These are phyloP conservation scores for Monopterus albus DNA, from an alignment of 2,113 vertebrate genomes.

Conservation along the genomic window DNA sequence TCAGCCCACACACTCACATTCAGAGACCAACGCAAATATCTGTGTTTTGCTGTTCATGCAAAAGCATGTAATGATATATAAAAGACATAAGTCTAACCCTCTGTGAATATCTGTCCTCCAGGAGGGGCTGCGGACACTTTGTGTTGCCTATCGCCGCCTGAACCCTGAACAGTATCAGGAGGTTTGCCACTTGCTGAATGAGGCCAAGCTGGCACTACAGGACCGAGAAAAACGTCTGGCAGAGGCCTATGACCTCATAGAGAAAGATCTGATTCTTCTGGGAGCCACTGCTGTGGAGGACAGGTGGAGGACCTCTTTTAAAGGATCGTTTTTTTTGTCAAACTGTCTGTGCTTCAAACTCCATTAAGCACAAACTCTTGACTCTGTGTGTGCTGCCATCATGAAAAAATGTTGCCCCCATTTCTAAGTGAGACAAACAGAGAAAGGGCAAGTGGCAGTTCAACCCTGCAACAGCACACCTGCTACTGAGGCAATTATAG, in stretches of 20 bases:
- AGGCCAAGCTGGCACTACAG: constrained; percentile 90
- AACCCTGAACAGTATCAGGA: constrained; percentile 82
- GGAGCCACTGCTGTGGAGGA: constrained; percentile 98
- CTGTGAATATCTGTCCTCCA: constrained; percentile 55
- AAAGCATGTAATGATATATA: background rate
- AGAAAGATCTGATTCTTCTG: constrained; percentile 90
- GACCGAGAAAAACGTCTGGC: constrained; percentile 91
- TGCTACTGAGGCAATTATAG: constrained; percentile 25
- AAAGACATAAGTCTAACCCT: background rate
- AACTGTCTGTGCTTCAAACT: background rate
- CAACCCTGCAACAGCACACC: background rate
- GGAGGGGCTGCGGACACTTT: constrained; percentile 95
- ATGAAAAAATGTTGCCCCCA: constrained; percentile 21
- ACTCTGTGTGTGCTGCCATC: background rate
- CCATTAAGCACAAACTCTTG: background rate
- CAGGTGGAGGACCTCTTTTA: constrained; percentile 78
- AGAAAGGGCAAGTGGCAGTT: constrained; percentile 5
- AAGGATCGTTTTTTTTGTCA: no score
- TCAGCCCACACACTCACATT: constrained; percentile 10
- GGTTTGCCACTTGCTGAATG: constrained; percentile 81
- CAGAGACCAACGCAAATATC: background rate
- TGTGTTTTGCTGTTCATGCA: background rate
- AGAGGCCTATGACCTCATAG: constrained; percentile 92
- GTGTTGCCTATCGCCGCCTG: constrained; percentile 92
- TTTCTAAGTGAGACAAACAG: constrained; percentile 7